Evolutionary conservation across 2,113 vertebrate species (phyloP).

Genomic region (Eupsittula cactorum): DNA sequence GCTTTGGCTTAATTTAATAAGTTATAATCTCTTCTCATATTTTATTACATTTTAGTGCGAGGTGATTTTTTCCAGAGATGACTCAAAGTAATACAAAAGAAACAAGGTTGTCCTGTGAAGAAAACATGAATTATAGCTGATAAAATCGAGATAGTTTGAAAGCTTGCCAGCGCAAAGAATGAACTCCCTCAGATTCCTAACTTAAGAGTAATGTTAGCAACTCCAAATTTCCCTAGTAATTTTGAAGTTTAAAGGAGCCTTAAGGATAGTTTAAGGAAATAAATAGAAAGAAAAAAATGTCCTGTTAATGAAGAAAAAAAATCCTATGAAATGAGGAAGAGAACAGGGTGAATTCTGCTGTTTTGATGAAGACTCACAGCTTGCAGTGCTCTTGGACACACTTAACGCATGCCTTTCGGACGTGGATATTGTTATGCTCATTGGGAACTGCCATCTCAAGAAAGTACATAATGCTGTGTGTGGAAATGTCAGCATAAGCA

Average conservation of each 20-base stretch:
- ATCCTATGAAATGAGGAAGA: slow-evolving; percentile 15
- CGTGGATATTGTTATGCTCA: neutral
- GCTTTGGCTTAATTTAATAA: slow-evolving; percentile 71
- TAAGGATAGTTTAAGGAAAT: slow-evolving; percentile 44
- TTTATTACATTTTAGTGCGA: slow-evolving; percentile 56
- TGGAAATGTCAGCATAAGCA: slow-evolving; percentile 18
- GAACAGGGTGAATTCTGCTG: slow-evolving; percentile 37
- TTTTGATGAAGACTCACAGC: slow-evolving; percentile 1
- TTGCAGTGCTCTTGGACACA: neutral
- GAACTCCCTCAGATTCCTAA: slow-evolving; percentile 60
- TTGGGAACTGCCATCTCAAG: slow-evolving; percentile 9
- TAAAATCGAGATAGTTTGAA: slow-evolving; percentile 70
- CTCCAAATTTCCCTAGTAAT: slow-evolving; percentile 38
- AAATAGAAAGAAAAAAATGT: neutral
- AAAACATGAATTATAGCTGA: slow-evolving; percentile 67
- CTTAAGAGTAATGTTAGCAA: slow-evolving; percentile 44
- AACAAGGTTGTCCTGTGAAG: slow-evolving; percentile 59
- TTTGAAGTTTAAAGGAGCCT: slow-evolving; percentile 42
- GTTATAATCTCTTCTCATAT: slow-evolving; percentile 68
- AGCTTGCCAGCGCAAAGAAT: slow-evolving; percentile 60
- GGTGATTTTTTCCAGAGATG: slow-evolving; percentile 72
- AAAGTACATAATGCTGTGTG: neutral
- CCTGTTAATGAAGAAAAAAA: neutral
- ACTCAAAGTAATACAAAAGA: slow-evolving; percentile 68
- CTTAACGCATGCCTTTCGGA: neutral